These are phyloP conservation scores for Spheniscus mendiculus DNA, from an alignment of 2,113 vertebrate genomes.

Conservation along the genomic window DNA sequence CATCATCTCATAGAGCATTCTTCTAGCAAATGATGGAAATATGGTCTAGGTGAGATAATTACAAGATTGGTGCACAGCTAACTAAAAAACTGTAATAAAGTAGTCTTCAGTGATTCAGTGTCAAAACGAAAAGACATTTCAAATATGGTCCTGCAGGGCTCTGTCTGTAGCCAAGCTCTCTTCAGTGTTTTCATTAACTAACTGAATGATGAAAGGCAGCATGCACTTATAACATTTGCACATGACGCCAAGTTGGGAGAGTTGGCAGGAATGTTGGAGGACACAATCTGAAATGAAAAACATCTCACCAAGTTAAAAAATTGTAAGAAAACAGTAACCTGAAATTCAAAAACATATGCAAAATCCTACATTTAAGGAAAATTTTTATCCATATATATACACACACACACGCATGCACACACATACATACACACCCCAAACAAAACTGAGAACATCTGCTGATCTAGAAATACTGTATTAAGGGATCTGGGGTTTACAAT, in stretches of 20 bases:
- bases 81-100: background rate
- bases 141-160: background rate
- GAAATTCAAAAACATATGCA: background rate
- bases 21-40: background rate
- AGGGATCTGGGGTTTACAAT: background rate
- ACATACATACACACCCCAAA: background rate
- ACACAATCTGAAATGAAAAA: background rate
- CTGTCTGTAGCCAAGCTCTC: background rate
- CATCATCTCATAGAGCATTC: background rate
- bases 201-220: background rate
- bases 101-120: background rate
- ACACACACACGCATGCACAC: accelerated
- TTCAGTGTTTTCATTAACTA: background rate
- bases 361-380: background rate
- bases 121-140: background rate
- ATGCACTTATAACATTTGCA: background rate
- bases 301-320: background rate
- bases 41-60: background rate
- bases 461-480: background rate
- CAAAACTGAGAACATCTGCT: background rate
- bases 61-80: background rate
- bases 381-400: background rate
- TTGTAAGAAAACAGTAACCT: background rate
- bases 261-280: background rate
- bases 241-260: background rate